Conservation (phyloP, 2,113 vertebrate genomes). For the Pipa parva region DNA sequence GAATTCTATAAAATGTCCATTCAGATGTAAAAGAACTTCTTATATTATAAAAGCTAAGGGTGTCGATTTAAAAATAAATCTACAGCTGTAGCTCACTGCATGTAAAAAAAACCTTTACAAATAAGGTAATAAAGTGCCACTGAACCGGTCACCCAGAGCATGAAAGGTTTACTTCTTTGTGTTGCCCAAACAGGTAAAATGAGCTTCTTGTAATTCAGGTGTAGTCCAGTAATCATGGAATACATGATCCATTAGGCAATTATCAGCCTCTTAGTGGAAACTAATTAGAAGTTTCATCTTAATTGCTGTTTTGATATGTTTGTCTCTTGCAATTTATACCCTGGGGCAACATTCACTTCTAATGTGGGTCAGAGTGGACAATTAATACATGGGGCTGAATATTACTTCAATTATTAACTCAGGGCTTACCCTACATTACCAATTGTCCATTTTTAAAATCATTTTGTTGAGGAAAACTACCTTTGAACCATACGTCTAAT, state of each 20-base stretch:
- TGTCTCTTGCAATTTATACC: background rate
- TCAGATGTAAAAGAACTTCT: no score
- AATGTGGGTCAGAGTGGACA: no score
- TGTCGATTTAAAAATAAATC: no score
- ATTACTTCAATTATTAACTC: no score
- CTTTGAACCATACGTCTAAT: no score
- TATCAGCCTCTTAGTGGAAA: slow-evolving; percentile 19
- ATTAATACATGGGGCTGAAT: background rate
- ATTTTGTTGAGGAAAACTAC: no score
- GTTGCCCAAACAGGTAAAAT: slow-evolving; percentile 16
- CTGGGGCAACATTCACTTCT: background rate
- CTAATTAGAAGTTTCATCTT: slow-evolving; percentile 18
- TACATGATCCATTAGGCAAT: slow-evolving; percentile 14
- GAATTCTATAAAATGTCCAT: no score
- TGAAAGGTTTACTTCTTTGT: background rate
- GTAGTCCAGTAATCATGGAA: background rate
- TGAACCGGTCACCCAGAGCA: slow-evolving; percentile 5
- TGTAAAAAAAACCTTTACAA: background rate
- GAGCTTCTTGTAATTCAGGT: slow-evolving; percentile 23
- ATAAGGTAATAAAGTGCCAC: background rate
- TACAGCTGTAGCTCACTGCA: no score
- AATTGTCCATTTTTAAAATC: no score
- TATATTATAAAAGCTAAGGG: no score
- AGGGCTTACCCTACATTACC: no score
- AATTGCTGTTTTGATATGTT: slow-evolving; percentile 10